Percentiles rank a stretch among this genome's conserved stretches.
These are phyloP conservation scores for Diplosoma virens DNA, from an alignment of 23 tunicate genomes.

Conservation along the genomic window DNA sequence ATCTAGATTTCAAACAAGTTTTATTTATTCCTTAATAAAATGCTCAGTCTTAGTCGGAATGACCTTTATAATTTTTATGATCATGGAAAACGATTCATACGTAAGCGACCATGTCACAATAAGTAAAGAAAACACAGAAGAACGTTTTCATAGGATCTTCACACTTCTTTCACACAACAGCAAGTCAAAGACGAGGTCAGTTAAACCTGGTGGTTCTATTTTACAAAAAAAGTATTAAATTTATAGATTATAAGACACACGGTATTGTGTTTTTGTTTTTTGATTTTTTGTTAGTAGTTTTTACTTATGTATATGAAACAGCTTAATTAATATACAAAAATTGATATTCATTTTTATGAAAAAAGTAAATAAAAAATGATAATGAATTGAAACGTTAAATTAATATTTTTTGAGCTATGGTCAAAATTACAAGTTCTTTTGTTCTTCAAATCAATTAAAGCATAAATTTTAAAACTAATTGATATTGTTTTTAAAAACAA, in stretches of 20 bases:
- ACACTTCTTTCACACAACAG: background rate
- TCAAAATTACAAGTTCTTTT: too few relatives aligned
- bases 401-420: too few relatives aligned
- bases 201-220: too few relatives aligned
- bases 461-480: too few relatives aligned
- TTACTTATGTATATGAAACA: too few relatives aligned
- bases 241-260: background rate
- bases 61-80: slow-evolving; percentile 37
- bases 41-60: slow-evolving; percentile 46
- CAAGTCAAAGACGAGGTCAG: background rate
- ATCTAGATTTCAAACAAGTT: slow-evolving; percentile 48
- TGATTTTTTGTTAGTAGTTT: background rate
- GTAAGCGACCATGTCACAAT: slow-evolving; percentile 10
- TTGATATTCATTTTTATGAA: too few relatives aligned
- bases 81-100: slow-evolving; percentile 32
- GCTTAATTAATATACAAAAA: too few relatives aligned
- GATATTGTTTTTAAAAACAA: too few relatives aligned
- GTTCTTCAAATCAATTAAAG: too few relatives aligned
- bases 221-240: too few relatives aligned
- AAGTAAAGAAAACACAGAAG: background rate
- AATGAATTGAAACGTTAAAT: too few relatives aligned
- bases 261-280: background rate
- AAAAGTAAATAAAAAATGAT: too few relatives aligned
- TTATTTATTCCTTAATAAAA: slow-evolving; percentile 50
- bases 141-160: background rate